Base-by-base conservation (phyloP, 2,888 invertebrate species). In the Microctonus brassicae region DNA sequence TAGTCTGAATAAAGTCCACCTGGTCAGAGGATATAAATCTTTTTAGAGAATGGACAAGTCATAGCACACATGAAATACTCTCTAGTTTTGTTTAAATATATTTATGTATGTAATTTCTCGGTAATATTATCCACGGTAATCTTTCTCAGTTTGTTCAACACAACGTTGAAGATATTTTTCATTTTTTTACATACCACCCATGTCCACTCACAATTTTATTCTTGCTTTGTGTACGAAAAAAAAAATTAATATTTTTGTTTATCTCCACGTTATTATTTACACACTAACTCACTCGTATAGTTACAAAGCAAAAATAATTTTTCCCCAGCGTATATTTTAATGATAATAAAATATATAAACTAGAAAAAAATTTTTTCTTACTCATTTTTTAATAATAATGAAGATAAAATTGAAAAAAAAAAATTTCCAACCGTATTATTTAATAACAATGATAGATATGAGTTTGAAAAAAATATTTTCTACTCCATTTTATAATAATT, bases 1-100 rank as follows among this genome's bases (percentile, higher is more conserved):
- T 26, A 64, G 55, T 58, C 29, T 47, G 70, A n/a, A n/a, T n/a
- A n/a, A 70, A 67, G 60, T 70, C 53, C 70, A 68, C 61, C 47
- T 33, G 63, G 39, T 33, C 61, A 24, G 24, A 11, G 69, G 62
- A 55, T 63, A 70, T 73, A 73, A 73, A 73, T 73, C 73, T 70
- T 67, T 10, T 24, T 47, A 63, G 60, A 65, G 52, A 65, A 65
- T 65, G 22, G 36, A 5, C 47, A 17, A 47, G 7, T 47, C 47
- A 6, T 47, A 17, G 47, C 47, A 47, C 47, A 47, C 47, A 6
- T 17, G 17, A 7, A 62, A 22, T 29, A 62, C 36, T 9, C 52
- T n/a, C n/a, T n/a, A n/a, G n/a, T n/a, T n/a, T n/a, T n/a, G n/a
- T n/a, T n/a, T n/a, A 2, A 6, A 53, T 6, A 55, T 9, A 22